Base-by-base conservation (phyloP, 2,888 invertebrate genomes). In the Caenorhabditis sp. region DNA sequence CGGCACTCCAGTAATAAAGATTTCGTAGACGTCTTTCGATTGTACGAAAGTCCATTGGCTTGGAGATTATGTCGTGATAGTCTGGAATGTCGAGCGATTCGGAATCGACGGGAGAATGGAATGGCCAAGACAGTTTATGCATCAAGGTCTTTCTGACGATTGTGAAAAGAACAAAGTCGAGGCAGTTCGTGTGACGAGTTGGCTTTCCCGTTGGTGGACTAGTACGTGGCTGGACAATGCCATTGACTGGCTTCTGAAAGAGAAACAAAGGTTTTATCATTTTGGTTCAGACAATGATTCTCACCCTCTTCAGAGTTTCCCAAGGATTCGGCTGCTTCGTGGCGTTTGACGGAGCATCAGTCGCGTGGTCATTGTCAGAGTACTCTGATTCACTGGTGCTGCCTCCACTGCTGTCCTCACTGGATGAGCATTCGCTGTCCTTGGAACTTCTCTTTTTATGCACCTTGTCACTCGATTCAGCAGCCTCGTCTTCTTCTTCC, bases 61-160 rank as follows among this genome's bases (percentile, higher is more conserved):
- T 93, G 90, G 94, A 95, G 87, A 99, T 96, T 85, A 98, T 95
- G 92, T 95, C 95, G 91, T 96, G 96, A 90, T 98, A 98, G 90
- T 98, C 97, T 95, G 96, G 97, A 89, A 99, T 92, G 91, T 94
- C 95, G 81, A 99, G 93, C 91, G 95, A 95, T 89, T 94, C 94
- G 62, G 97, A 94, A 91, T 99, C 97, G 76, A 99, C 99, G 62
- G 99, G 99, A 90, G 94, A 94, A 87, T 95, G 95, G 90, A 99
- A 98, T 62, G 99, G 99, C 99, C 99, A 99, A 43, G 97, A 94
- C 91, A 96, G 96, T 90, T 95, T 94, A 91, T 99, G 98, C 91
- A 95, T 97, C 95, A 95, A 95, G 82, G 99, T 94, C 87, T 95
- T 94, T 91, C 96, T 96, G 91, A 97, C 93, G 63, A 99, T 96